Percentiles rank a stretch among this genome's conserved stretches.
phyloP scores from a whole-genome alignment of 2,113 vertebrate genomes.

The Haemorhous mexicanus region DNA sequence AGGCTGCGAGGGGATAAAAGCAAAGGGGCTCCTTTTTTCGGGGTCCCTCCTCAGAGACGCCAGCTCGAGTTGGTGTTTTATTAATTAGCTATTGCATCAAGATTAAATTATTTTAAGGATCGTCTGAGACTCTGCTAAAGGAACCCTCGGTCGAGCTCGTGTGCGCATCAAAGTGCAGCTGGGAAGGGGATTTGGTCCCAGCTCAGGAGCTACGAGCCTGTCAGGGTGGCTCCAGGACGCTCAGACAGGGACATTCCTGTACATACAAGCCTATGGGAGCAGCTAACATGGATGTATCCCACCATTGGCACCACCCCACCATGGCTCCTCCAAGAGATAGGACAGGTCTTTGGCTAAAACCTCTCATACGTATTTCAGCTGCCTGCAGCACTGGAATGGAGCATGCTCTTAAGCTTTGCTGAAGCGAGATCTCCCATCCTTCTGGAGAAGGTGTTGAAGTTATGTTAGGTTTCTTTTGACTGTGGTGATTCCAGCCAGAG shows the following conservation, averaged over 20 bases:
- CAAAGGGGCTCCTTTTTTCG: neutral
- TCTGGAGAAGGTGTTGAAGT: neutral
- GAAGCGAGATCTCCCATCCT: neutral
- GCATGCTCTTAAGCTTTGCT: neutral
- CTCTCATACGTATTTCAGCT: neutral
- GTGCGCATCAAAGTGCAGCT: no score
- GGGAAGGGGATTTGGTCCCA: neutral
- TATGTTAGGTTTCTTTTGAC: neutral
- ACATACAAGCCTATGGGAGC: neutral
- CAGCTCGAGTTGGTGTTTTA: neutral
- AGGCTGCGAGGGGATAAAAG: neutral
- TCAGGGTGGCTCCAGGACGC: neutral
- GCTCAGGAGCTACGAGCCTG: fast-evolving
- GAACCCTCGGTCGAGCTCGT: neutral
- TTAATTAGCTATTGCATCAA: neutral
- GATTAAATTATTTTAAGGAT: neutral
- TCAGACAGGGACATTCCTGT: neutral
- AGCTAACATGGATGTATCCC: neutral
- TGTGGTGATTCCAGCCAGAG: neutral
- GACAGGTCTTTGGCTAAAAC: neutral
- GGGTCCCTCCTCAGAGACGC: neutral
- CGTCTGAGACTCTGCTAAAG: neutral
- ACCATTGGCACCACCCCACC: neutral
- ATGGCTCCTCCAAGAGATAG: neutral
- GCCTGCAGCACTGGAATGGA: neutral